A percentile compares a stretch with the other conserved stretches of the same genome.
These are phyloP conservation scores for Muscicapa comitata DNA, from an alignment of 2,797 vertebrate genomes.

Conservation along the genomic window DNA sequence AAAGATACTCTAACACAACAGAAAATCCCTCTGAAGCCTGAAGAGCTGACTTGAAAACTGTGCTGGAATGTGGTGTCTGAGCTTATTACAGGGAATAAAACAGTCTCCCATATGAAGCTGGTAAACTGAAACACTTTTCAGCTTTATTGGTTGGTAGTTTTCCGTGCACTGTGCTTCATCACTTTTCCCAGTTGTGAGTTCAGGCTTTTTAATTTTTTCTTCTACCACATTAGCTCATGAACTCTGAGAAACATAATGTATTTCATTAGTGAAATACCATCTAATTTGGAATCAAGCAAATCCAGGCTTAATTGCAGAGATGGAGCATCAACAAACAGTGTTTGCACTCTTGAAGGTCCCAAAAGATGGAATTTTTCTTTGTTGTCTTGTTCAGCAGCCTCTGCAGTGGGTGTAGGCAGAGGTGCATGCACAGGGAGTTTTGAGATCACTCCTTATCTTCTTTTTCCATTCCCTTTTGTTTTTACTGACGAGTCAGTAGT, in stretches of 20 bases:
- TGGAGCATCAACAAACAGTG: not conserved
- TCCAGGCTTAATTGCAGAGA: not conserved
- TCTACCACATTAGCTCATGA: not conserved
- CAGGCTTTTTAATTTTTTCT: not conserved
- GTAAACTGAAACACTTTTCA: not conserved
- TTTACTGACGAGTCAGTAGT: not conserved
- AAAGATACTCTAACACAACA: not conserved
- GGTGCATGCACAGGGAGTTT: not conserved
- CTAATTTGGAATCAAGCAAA: not conserved
- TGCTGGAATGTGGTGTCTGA: not conserved
- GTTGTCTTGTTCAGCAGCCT: not conserved
- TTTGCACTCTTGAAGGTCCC: not conserved
- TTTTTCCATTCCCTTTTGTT: not conserved
- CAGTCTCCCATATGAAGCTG: not conserved
- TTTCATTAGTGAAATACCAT: not conserved
- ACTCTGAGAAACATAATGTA: not conserved
- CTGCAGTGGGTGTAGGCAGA: not conserved
- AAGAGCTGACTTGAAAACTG: not conserved
- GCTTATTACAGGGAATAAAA: not conserved
- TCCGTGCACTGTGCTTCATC: not conserved
- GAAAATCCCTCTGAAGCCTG: not conserved
- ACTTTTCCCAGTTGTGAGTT: not conserved
- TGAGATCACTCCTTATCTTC: not conserved
- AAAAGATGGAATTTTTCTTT: not conserved
- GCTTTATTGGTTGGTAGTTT: not conserved